A percentile compares a stretch with the other conserved stretches of the same genome.
phyloP scores from a whole-genome alignment of 1,140 invertebrate species.

The Drosophila pachea region DNA sequence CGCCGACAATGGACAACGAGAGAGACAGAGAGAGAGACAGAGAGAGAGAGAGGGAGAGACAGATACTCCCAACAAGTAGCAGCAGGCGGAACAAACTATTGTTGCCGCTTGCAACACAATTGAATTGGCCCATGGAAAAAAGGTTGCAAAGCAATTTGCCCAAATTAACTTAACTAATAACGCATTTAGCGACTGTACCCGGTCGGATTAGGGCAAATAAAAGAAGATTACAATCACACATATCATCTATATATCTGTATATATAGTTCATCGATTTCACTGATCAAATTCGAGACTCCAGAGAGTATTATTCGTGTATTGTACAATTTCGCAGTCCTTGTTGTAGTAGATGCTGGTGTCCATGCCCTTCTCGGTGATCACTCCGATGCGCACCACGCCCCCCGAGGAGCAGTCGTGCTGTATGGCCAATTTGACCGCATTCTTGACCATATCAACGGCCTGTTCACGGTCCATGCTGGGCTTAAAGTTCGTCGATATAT shows the following conservation, averaged over 20 bases:
- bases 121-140: neutral
- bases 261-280: neutral
- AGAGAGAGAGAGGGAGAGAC: neutral
- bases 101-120: neutral
- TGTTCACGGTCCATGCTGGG: conserved; percentile 90
- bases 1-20: neutral
- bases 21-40: neutral
- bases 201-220: neutral
- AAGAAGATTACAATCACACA: neutral
- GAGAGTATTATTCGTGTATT: conserved; percentile 3
- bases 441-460: conserved; percentile 89
- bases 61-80: neutral
- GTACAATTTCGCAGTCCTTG: conserved; percentile 19
- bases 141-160: conserved; percentile 6
- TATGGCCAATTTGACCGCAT: conserved; percentile 91
- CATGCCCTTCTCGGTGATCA: conserved; percentile 91
- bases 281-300: conserved; percentile 17
- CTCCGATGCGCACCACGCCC: conserved; percentile 92
- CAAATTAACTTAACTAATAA: conserved; percentile 9
- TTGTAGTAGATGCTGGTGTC: conserved; percentile 83
- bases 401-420: conserved; percentile 95
- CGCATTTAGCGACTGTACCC: conserved; percentile 14
- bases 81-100: conserved; percentile 29
- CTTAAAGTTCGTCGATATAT: conserved; percentile 92
- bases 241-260: too few species aligned